A percentile compares a stretch with the other conserved stretches of the same genome.
Evolutionary conservation across 2,113 vertebrate species (phyloP).

Genomic region (Mus musculus): GRCm39 chr10:24190001-24190500

Average conservation of each 20-base stretch:
- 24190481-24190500: no score
- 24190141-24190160: background rate
- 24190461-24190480: no score
- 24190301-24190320: background rate
- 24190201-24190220: background rate
- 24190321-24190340: background rate
- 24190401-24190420: background rate
- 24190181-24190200: background rate
- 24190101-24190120: background rate
- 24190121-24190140: background rate
- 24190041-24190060: background rate
- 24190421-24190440: no score
- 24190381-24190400: background rate
- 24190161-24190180: background rate
- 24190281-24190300: background rate
- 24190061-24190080: background rate
- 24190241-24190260: background rate
- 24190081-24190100: background rate
- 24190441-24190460: background rate
- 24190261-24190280: background rate
- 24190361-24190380: background rate
- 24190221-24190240: background rate
- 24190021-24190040: constrained; percentile 39
- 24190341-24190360: background rate
- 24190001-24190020: background rate